A percentile compares a stretch with the other conserved stretches of the same genome.
Conservation (phyloP, 2,797 vertebrate genomes). For the Carcharodon carcharias region DNA sequence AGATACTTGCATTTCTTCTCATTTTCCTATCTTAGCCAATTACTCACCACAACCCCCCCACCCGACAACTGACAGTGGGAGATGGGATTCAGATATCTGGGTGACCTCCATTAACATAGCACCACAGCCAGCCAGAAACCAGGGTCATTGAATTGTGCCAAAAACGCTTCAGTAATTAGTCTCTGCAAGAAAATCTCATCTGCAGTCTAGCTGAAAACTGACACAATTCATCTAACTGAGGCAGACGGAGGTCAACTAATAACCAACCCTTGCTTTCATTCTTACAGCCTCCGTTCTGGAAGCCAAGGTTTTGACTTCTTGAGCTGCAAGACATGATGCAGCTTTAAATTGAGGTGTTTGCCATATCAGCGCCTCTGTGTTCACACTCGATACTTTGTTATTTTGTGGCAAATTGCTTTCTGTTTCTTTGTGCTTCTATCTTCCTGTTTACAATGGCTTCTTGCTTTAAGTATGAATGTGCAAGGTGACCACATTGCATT, state of each 20-base stretch:
- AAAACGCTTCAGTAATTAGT: neutral
- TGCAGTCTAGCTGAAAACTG: neutral
- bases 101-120: neutral
- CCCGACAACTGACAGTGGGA: neutral
- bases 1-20: neutral
- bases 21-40: neutral
- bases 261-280: neutral
- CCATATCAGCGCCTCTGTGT: neutral
- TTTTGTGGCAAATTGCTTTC: constrained; percentile 31
- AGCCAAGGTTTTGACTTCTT: constrained; percentile 15
- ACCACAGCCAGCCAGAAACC: neutral
- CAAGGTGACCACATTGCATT: neutral
- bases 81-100: neutral
- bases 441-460: neutral
- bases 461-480: neutral
- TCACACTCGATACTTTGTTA: constrained; percentile 14
- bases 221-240: neutral
- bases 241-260: neutral
- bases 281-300: neutral
- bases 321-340: neutral
- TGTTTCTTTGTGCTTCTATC: constrained; percentile 5
- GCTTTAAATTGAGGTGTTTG: constrained; percentile 24
- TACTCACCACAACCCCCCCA: neutral
- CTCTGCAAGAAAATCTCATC: neutral
- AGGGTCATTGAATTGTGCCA: neutral